Conservation (phyloP, 2,888 invertebrate genomes). For the Gerris lacustris region DNA sequence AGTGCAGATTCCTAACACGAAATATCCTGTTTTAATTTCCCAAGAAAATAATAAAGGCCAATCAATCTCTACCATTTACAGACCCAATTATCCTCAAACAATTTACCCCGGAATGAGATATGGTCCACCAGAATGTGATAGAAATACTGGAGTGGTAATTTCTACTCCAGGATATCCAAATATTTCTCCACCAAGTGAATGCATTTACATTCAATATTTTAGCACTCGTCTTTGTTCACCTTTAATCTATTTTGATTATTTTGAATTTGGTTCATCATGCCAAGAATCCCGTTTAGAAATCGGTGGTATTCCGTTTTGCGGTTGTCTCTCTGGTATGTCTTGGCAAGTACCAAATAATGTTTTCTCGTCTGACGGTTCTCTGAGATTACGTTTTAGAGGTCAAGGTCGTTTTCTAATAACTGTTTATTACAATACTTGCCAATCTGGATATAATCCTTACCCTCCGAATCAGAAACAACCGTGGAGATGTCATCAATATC, state of each 20-base stretch:
- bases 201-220: neutral
- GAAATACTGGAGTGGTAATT: neutral
- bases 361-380: neutral
- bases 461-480: neutral
- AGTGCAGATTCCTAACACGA: neutral
- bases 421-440: neutral
- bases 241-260: neutral
- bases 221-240: neutral
- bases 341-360: neutral
- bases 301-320: constrained; percentile 2
- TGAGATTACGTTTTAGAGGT: neutral
- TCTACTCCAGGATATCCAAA: neutral
- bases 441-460: neutral
- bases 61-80: neutral
- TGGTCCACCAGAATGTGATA: neutral
- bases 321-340: neutral
- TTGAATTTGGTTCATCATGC: neutral
- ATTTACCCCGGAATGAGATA: neutral
- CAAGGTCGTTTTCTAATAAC: neutral
- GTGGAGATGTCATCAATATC: neutral
- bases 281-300: neutral
- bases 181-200: neutral
- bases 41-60: neutral
- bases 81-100: neutral
- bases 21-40: neutral